Evolutionary conservation across 2,888 invertebrate species (phyloP).

Genomic region (Caenorhabditis uteleia): DNA sequence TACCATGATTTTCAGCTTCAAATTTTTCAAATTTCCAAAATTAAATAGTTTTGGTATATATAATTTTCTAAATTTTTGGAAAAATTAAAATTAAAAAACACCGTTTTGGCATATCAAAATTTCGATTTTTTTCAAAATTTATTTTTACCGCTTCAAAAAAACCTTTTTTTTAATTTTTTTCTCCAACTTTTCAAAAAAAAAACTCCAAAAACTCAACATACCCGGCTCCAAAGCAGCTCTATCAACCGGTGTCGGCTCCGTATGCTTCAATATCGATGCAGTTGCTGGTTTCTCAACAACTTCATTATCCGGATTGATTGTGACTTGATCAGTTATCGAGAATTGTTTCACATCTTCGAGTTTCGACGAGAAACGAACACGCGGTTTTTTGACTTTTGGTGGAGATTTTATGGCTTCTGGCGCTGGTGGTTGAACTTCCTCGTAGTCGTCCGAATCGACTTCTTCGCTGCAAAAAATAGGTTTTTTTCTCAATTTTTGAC

Average conservation of each 20-base stretch:
- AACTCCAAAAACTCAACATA: background rate
- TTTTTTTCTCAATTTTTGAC: no score
- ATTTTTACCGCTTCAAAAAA: no score
- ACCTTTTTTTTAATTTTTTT: no score
- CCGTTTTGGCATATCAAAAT: no score
- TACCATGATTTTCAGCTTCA: no score
- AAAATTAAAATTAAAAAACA: no score
- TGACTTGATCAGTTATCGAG: conserved; percentile 7
- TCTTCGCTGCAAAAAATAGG: no score
- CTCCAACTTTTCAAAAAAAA: no score
- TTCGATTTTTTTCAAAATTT: no score
- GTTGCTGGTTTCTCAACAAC: background rate
- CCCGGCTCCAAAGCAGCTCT: conserved; percentile 5
- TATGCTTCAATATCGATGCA: conserved; percentile 17
- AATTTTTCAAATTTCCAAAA: background rate
- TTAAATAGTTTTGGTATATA: no score
- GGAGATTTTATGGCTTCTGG: background rate
- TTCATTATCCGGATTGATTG: conserved; percentile 3
- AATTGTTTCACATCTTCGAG: conserved; percentile 27
- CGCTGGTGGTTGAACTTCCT: conserved; percentile 1
- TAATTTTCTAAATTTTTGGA: no score
- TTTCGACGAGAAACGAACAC: conserved; percentile 19
- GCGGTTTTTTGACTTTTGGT: conserved; percentile 6
- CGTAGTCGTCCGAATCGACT: conserved; percentile 30
- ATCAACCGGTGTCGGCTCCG: conserved; percentile 20